These are phyloP conservation scores for Drosophila hamatofila DNA, from an alignment of 2,888 invertebrate genomes.

Conservation along the genomic window DNA sequence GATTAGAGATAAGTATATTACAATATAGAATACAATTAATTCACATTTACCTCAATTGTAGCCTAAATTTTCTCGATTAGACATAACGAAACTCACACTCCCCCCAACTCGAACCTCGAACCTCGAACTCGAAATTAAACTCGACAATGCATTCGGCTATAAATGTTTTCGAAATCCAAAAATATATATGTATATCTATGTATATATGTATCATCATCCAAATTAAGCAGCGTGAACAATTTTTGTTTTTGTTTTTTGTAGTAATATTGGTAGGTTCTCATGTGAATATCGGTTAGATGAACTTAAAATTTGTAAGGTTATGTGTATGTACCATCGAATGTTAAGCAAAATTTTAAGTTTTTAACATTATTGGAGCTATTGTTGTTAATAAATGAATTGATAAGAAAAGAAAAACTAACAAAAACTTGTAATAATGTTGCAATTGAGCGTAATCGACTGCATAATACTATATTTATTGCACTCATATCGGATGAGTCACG, in stretches of 20 bases:
- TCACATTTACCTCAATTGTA: constrained; percentile 10
- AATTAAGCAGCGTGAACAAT: background rate
- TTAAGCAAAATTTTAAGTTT: constrained; percentile 12
- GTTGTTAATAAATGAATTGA: constrained; percentile 1
- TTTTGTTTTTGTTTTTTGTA: background rate
- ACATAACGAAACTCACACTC: background rate
- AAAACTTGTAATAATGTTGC: too few relatives aligned
- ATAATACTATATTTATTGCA: too few relatives aligned
- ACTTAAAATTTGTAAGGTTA: constrained; percentile 6
- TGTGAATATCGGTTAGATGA: background rate
- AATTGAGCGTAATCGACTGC: too few relatives aligned
- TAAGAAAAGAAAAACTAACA: background rate
- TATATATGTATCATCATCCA: background rate
- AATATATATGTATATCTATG: background rate
- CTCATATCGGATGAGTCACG: too few relatives aligned
- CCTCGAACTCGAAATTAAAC: background rate
- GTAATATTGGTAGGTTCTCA: background rate
- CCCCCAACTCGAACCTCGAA: background rate
- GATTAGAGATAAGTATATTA: background rate
- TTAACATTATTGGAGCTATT: background rate
- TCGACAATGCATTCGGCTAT: background rate
- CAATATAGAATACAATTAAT: background rate
- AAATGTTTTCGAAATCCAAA: too few relatives aligned
- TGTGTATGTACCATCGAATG: constrained; percentile 9
- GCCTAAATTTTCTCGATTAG: background rate